These are phyloP conservation scores for Drosophila ochracea DNA, from an alignment of 2,888 invertebrate genomes.

Conservation along the genomic window DNA sequence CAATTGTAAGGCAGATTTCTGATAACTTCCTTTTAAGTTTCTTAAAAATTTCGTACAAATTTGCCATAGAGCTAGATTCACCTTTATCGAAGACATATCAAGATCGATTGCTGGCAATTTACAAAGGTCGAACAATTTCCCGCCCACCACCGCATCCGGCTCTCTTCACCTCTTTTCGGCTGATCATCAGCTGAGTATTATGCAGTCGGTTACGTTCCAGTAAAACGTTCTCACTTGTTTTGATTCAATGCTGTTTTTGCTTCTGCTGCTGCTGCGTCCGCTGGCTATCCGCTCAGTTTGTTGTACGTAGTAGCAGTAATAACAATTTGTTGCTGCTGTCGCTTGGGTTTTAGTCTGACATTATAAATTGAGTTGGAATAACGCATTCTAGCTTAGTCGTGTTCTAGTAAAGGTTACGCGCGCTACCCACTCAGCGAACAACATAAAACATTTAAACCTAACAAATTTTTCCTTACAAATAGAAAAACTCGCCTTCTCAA, in stretches of 20 bases:
- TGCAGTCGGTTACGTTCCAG: not conserved
- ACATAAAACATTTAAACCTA: not conserved
- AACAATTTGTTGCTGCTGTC: slow-evolving; percentile 41
- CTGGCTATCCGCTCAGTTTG: slow-evolving; percentile 44
- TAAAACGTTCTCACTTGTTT: slow-evolving; percentile 18
- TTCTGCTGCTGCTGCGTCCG: slow-evolving; percentile 25
- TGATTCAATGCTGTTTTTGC: slow-evolving; percentile 26
- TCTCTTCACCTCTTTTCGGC: not conserved
- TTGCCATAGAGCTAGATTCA: not conserved
- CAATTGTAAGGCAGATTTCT: not conserved
- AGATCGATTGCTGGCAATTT: not conserved
- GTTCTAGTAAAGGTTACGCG: slow-evolving; percentile 83
- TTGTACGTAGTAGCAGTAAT: slow-evolving; percentile 66
- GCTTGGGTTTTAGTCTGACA: slow-evolving; percentile 71
- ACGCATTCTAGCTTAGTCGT: slow-evolving; percentile 83
- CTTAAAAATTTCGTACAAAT: not conserved
- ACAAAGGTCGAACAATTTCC: not conserved
- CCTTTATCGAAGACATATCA: not conserved
- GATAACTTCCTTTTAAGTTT: not conserved
- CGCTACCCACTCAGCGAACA: slow-evolving; percentile 53
- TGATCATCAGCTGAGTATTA: not conserved
- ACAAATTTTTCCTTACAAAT: slow-evolving; percentile 4
- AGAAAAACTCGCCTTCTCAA: not conserved
- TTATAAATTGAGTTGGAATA: slow-evolving; percentile 84
- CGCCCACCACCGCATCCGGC: not conserved